Evolutionary conservation across 2,888 invertebrate species (phyloP), one percentile per base, ranked within the genome.

Genomic region (Autographa pulchrina): DNA sequence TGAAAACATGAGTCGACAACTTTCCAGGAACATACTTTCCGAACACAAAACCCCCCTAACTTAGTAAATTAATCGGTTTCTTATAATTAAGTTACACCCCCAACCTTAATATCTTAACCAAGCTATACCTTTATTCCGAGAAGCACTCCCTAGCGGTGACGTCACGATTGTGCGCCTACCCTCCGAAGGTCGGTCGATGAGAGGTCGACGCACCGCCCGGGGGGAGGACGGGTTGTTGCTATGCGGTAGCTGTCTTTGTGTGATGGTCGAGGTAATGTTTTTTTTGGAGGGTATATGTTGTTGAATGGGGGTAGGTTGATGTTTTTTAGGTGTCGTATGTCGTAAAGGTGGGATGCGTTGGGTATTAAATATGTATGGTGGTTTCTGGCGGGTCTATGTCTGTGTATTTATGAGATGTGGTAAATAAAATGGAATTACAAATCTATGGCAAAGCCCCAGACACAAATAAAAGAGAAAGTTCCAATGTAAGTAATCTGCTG

Each of bases 141-240:
- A 77, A 80, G 52, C 18, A 31, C 65, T 18, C 66, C 69, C 70
- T n/a, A 67, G 6, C 9, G 16, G 56, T 81, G 77, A 71, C 71
- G 74, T 81, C 81, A 70, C 65, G 31, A 38, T 48, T 56, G 7
- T 31, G 14, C 13, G 62, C 61, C 74, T 69, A 81, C 81, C 81
- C 84, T 48, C 68, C 9, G 35, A 80, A 77, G 78, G 74, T 74
- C 65, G 82, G 63, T 78, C 79, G 73, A 78, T 68, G 67, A 16
- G 65, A 62, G 71, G 71, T 81, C 72, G 60, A 8, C 58, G 72
- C 18, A 62, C 70, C 52, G 32, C 48, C n/a, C 52, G 32, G 43
- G 6, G n/a, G 48, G 48, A 7, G n/a, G n/a, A 7, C 3, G 16
- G n/a, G 6, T 2, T 7, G 48, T 48, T 48, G 48, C 48, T 48